phyloP scores from a whole-genome alignment of 2,797 vertebrate species.

The Hypotaenidia philippensis region DNA sequence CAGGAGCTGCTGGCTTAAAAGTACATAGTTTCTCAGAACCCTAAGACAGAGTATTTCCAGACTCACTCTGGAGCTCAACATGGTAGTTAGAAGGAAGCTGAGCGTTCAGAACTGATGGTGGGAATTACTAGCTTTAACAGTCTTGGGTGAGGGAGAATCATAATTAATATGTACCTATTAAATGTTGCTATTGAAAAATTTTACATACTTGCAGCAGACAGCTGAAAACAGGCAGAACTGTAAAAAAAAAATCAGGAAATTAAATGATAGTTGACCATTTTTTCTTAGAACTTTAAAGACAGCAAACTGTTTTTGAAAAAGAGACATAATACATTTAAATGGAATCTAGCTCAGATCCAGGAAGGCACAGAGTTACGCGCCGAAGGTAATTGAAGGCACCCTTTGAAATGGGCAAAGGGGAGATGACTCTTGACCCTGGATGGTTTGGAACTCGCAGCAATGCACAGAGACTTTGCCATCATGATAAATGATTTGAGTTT shows the following conservation, averaged over 20 bases:
- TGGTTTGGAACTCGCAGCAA: conserved; percentile 43
- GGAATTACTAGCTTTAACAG: not conserved
- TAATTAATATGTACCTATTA: not conserved
- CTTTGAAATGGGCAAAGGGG: conserved; percentile 46
- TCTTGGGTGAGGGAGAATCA: not conserved
- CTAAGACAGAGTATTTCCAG: not conserved
- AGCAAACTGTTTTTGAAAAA: not conserved
- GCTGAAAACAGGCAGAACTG: not conserved
- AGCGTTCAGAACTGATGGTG: not conserved
- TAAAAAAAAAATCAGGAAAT: not conserved
- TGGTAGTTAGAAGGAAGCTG: not conserved
- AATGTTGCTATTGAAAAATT: not conserved
- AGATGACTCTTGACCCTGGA: conserved; percentile 64
- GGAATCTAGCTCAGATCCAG: conserved; percentile 8
- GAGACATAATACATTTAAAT: not conserved
- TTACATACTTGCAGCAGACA: not conserved
- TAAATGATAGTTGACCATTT: not conserved
- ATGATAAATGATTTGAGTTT: conserved; percentile 68
- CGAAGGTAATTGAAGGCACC: conserved; percentile 57
- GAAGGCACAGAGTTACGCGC: conserved; percentile 16
- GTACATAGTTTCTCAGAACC: not conserved
- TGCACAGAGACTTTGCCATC: conserved; percentile 46
- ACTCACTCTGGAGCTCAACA: not conserved
- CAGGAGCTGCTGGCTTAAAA: not conserved
- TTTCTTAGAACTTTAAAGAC: not conserved